Evolutionary conservation across 2,888 invertebrate genomes (phyloP), one percentile per base, ranked within the genome.

Genomic region (Drosophila quinaria): DNA sequence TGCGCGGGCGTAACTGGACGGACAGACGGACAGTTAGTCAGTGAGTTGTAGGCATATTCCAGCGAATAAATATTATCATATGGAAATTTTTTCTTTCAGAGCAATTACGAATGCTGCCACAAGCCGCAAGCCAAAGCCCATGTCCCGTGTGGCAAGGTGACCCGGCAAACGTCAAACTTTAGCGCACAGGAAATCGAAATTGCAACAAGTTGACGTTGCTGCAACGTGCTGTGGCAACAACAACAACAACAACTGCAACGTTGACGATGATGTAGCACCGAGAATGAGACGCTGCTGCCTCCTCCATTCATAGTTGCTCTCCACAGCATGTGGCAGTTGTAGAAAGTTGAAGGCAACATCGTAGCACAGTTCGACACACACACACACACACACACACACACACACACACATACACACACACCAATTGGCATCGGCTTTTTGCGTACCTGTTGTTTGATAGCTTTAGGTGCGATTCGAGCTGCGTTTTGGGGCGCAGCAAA

Each of bases 41-140:
- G 65, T 47, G 60, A 72, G 72, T 55, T 68, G 73, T 66, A 63
- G 67, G 74, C 74, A 70, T 79, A 80, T 80, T 68, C 77, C 80
- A 74, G 61, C 72, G 83, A 83, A 87, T 89, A 87, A 87, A 87
- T 89, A 87, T 89, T 87, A 87, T 87, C 87, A 87, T 87, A 87
- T 87, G 87, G 87, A 87, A 87, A 87, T 87, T 84, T 68, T 80
- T 70, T 60, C 61, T 69, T 83, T 67, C 72, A 75, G 74, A 81
- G 87, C 87, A 89, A 87, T 87, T 87, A 87, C 87, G 87, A 82
- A 78, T 88, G 65, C 84, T 73, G 70, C 74, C 77, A 67, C 66
- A 42, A 61, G 59, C 52, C 35, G 25, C 9, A 25, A 25, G 29
- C 8, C 22, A 17, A 19, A 42, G 19, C 42, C 19, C 19, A 42